Evolutionary conservation across 2,888 invertebrate species (phyloP), one percentile per base, ranked within the genome.

Genomic region (Phania funesta): DNA sequence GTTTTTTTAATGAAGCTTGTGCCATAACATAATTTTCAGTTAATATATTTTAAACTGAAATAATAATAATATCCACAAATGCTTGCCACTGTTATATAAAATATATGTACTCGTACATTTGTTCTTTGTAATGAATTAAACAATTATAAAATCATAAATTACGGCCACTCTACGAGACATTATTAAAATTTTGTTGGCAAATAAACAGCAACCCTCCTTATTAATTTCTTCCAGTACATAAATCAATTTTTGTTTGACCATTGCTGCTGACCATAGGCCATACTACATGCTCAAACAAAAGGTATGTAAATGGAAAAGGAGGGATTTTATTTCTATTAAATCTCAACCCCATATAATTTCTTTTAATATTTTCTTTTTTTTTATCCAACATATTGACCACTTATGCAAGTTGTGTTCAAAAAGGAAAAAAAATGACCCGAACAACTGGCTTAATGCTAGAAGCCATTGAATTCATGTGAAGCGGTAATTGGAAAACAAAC

Each of bases 401-500:
- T 54, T 46, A 22, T 18, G 26, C n/a, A n/a, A 62, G 32, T 62
- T 62, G 16, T 13, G 38, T 38, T 20, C 24, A 13, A 8, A 26
- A 62, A 54, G 48, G 46, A 29, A 29, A 29, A 29, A 6, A 29
- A 29, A 58, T n/a, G n/a, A n/a, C n/a, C n/a, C n/a, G n/a, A n/a
- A n/a, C n/a, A n/a, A n/a, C n/a, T n/a, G 29, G 18, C n/a, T 20
- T 29, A 38, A 16, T 8, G 8, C 18, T 44, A 58, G 18, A 32
- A 65, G 78, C 78, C 84, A 84, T 84, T 84, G 81, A 64, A 78
- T 80, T 83, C 84, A 83, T 80, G 75, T 82, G 84, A 74, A 80
- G 79, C 78, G 70, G 77, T 83, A 85, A 84, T 84, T 85, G 70
- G 22, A 11, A 56, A 82, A 67, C 76, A 83, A 76, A 29, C 29